These are phyloP conservation scores for Ophion slaviceki DNA, from an alignment of 2,888 invertebrate species.

Conservation along the genomic window DNA sequence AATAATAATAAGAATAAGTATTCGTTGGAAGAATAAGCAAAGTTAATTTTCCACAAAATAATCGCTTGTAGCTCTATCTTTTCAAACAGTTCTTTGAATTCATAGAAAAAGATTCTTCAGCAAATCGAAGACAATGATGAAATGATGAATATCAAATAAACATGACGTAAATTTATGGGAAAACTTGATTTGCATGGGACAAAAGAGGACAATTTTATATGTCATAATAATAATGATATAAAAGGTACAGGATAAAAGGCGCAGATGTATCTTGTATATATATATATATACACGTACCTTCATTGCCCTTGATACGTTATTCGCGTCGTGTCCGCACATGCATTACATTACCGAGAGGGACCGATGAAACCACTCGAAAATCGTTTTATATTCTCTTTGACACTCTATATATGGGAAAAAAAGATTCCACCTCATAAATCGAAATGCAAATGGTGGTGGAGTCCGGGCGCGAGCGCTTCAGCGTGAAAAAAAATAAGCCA, in stretches of 20 bases:
- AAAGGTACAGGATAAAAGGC: not conserved
- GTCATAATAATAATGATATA: too few relatives aligned
- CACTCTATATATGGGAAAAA: slow-evolving; percentile 1
- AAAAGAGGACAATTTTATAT: too few relatives aligned
- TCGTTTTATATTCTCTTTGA: slow-evolving; percentile 35
- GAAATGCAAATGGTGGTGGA: slow-evolving; percentile 1
- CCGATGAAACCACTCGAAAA: slow-evolving; percentile 9
- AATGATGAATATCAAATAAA: too few relatives aligned
- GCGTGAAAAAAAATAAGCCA: not conserved
- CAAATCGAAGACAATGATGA: too few relatives aligned
- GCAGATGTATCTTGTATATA: not conserved
- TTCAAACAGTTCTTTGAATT: too few relatives aligned
- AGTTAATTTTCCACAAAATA: too few relatives aligned
- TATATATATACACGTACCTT: not conserved
- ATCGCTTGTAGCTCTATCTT: too few relatives aligned
- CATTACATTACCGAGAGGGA: not conserved
- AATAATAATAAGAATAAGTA: too few relatives aligned
- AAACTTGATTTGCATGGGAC: too few relatives aligned
- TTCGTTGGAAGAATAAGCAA: too few relatives aligned
- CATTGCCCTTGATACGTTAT: not conserved
- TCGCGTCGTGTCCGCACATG: not conserved
- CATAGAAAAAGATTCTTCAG: too few relatives aligned
- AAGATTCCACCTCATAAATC: slow-evolving; percentile 14
- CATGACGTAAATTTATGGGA: too few relatives aligned
- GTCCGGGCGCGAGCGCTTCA: not conserved